These are phyloP conservation scores for Drosophila tripunctata DNA, from an alignment of 2,888 invertebrate genomes.

Conservation along the genomic window DNA sequence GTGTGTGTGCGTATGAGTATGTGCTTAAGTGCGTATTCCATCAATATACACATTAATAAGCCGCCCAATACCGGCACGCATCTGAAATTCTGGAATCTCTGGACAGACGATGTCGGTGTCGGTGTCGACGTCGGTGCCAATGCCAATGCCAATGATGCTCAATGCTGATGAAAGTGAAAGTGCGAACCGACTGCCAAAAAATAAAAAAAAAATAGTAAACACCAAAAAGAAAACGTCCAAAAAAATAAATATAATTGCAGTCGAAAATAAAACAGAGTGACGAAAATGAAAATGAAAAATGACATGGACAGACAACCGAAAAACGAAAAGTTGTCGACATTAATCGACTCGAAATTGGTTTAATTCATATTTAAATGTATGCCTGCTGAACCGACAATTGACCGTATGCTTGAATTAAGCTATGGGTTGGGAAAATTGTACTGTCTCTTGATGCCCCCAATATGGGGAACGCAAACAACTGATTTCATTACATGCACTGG, in stretches of 20 bases:
- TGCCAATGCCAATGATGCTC: constrained; percentile 12
- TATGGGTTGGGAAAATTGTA: constrained; percentile 7
- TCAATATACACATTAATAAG: constrained; percentile 81
- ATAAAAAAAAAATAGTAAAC: constrained; percentile 29
- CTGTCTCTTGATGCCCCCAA: constrained; percentile 2
- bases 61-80: constrained; percentile 46
- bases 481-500: constrained; percentile 37
- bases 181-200: constrained; percentile 47
- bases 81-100: constrained; percentile 47
- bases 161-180: constrained; percentile 51
- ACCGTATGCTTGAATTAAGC: constrained; percentile 40
- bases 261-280: constrained; percentile 37
- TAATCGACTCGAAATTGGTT: constrained; percentile 81
- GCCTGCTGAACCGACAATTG: constrained; percentile 50
- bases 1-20: constrained; percentile 23
- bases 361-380: constrained; percentile 82
- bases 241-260: constrained; percentile 76
- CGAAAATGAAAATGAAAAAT: constrained; percentile 12
- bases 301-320: constrained; percentile 33
- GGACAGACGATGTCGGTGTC: constrained; percentile 51
- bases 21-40: constrained; percentile 71
- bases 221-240: constrained; percentile 35
- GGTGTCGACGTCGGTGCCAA: constrained; percentile 5
- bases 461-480: constrained; percentile 51
- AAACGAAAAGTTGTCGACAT: constrained; percentile 63